Conservation (phyloP, 2,113 vertebrate genomes). For the Panurus biarmicus region DNA sequence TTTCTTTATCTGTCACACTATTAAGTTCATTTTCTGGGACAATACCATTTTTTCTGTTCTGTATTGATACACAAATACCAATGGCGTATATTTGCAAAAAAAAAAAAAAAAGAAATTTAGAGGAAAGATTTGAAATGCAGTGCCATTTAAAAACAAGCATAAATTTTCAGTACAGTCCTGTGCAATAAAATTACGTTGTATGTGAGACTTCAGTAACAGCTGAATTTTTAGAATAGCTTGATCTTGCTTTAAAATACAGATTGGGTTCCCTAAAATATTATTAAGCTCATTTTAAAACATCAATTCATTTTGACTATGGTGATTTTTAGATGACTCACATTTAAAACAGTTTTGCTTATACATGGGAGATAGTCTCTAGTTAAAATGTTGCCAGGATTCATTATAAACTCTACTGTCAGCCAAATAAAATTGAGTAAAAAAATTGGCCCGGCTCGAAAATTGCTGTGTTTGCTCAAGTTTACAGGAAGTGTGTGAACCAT, state of each 20-base stretch:
- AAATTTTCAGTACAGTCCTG: not conserved
- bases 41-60: not conserved
- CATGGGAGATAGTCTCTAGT: not conserved
- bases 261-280: not conserved
- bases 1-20: not conserved
- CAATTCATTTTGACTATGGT: not conserved
- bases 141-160: not conserved
- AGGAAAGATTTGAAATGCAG: not conserved
- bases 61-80: not conserved
- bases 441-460: not conserved
- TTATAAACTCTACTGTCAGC: not conserved
- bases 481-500: conserved; percentile 24
- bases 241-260: not conserved
- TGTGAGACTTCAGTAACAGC: not conserved
- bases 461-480: conserved; percentile 6
- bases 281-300: not conserved
- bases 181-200: not conserved
- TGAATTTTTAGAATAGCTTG: not conserved
- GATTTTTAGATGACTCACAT: conserved; percentile 33
- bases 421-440: conserved; percentile 38
- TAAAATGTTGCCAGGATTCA: conserved; percentile 1
- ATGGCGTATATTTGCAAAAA: not conserved
- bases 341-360: conserved; percentile 21
- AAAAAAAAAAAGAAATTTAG: not conserved
- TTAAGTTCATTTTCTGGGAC: not conserved